Evolutionary conservation across 2,888 invertebrate genomes (phyloP).

Genomic region (Erannis defoliaria): DNA sequence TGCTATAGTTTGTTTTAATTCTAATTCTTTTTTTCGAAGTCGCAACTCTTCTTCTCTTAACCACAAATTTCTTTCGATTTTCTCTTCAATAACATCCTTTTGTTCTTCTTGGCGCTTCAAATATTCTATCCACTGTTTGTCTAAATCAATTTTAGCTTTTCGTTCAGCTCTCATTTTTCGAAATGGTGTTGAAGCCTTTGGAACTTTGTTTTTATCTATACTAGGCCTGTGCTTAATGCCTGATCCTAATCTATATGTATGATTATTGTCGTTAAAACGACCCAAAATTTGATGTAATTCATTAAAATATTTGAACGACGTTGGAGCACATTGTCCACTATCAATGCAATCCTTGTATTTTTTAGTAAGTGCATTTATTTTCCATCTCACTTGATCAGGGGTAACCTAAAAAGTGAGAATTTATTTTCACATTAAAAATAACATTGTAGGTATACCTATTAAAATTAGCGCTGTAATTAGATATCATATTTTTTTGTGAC

Average conservation of each 20-base stretch:
- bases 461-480: too few species aligned
- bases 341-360: constrained; percentile 73
- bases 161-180: constrained; percentile 66
- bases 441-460: too few species aligned
- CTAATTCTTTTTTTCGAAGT: constrained; percentile 66
- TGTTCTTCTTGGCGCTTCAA: constrained; percentile 69
- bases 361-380: constrained; percentile 73
- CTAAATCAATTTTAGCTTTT: constrained; percentile 63
- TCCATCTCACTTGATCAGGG: constrained; percentile 73
- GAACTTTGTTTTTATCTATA: constrained; percentile 50
- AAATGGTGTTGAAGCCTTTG: constrained; percentile 55
- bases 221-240: constrained; percentile 59
- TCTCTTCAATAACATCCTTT: constrained; percentile 64
- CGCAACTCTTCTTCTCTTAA: constrained; percentile 70
- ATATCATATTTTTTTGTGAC: too few species aligned
- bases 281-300: constrained; percentile 75
- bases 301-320: constrained; percentile 70
- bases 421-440: neutral
- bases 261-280: constrained; percentile 59
- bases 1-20: constrained; percentile 70
- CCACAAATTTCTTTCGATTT: constrained; percentile 67
- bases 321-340: constrained; percentile 61
- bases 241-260: constrained; percentile 65
- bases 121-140: constrained; percentile 73
- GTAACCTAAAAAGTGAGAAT: constrained; percentile 59